Base-by-base conservation (phyloP, 2,113 vertebrate genomes). In the Lophotis ruficrista region DNA sequence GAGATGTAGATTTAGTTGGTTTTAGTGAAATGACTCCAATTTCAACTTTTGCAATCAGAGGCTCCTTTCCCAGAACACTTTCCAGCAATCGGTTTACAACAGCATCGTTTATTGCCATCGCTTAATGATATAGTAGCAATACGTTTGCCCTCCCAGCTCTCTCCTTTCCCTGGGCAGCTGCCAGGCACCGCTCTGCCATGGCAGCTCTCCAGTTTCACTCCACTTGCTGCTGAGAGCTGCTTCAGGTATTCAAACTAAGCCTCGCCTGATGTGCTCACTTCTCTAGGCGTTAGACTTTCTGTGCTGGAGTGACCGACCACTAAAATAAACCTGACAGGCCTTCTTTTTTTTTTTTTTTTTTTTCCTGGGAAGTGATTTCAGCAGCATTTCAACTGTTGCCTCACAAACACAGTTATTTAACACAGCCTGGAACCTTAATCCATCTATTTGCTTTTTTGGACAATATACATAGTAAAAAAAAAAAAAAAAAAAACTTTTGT, bases 211-310 rank as follows among this genome's bases (percentile, higher is more conserved):
- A 45, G 19, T 21, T 81, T 62, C 73, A 83, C 85, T 87, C 94
- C 56, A 12, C 95, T 84, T 85, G 70, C 89, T 77, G 90, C 94
- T 77, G 91, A 83, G 79, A 75, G 62, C 69, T 81, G 80, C 71
- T 84, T 78, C 88, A 93, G 86, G 83, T 91, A 48, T 37, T 68
- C 21, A 38, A 48, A 58, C 41, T 57, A 48, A 48, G 65, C 20
- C 35, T 41, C 3, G 4, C 87, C 71, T 80, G 68, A 61, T 54
- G 88, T 48, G 89, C 58, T 54, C 75, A 41, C 66, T 43, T 30
- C 87, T 92, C n/a, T 48, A 62, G 6, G 4, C 62, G 62, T 58
- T 41, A 5, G 27, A 27, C 33, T 54, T 68, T 47, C 78, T 30
- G 12, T 57, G 56, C 72, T 48, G 47, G 81, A 94, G 86, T 38